Base-by-base conservation (phyloP, 2,113 vertebrate species). In the Microtus oregoni region DNA sequence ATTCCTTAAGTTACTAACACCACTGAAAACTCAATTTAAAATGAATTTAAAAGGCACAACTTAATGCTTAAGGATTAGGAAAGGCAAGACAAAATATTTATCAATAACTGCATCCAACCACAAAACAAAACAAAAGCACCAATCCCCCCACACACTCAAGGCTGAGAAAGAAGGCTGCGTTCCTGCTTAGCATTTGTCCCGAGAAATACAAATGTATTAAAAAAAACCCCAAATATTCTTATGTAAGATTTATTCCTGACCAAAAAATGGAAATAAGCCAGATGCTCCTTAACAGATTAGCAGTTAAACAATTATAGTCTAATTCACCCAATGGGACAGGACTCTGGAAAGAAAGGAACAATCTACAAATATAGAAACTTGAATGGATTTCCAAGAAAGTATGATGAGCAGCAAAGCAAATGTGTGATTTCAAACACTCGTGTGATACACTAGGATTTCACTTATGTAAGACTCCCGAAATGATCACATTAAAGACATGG, bases 11-110 rank as follows among this genome's bases (percentile, higher is more conserved):
- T 35, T 79, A 92, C 9, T 2, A 50, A 35, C 75, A 30, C 77
- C 41, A 90, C 76, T 61, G 52, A 88, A 92, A 85, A 90, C 11
- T 61, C 12, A 15, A 91, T 67, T 96, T 94, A 79, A 94, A 97
- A 93, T 81, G 12, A 96, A 50, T 11, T 50, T 6, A 87, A 89
- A 96, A 93, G n/a, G n/a, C 5, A 52, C 85, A 86, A 55, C 35
- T 83, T 75, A 93, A 55, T 67, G 70, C 3, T 67, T 30, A 91
- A 38, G 61, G 19, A 77, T 75, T 41, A 15, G 35, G 81, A 47
- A 86, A 19, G 86, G 44, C 20, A 76, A 77, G 44, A 63, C 41
- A 92, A 83, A 89, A 87, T 35, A 61, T 65, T 72, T 3, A 52
- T 58, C 50, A 68, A 41, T 15, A 77, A 85, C n/a, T 89, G 30